Evolutionary conservation across 2,113 vertebrate genomes (phyloP), one percentile per base, ranked within the genome.

Genomic region (Mandrillus leucophaeus): DNA sequence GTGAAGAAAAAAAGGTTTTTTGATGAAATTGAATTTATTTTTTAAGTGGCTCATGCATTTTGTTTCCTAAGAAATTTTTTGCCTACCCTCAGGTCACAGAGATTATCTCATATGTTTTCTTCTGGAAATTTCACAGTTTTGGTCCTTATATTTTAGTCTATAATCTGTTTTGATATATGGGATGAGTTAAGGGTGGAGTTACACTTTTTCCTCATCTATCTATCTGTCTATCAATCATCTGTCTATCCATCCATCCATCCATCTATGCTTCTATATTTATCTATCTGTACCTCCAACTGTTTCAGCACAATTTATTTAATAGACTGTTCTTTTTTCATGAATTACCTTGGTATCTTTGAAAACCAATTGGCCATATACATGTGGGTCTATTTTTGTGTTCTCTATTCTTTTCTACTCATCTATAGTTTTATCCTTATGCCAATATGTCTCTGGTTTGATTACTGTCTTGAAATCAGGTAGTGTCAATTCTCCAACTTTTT

Each of bases 11-110:
- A 18, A 82, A 30, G 32, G 6, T 68, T 88, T 96, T 59, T 35
- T 92, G 35, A 50, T 90, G 18, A 88, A 92, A 9, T 50, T 20
- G 25, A 82, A 87, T 81, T 91, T 75, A 23, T n/a, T 85, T 35
- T 91, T 92, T 72, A 85, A 92, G 80, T 40, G 38, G 14, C 32
- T 85, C 12, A 13, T 89, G 32, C 20, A 50, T 93, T 96, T 92
- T 88, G 70, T 79, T 18, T 40, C 48, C 64, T 95, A 50, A 78
- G 80, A 68, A 82, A 86, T 82, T 12, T 64, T 64, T 96, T 90
- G n/a, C 8, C 35, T 45, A 92, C 18, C 20, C 13, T 75, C 40
- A 73, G 27, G 66, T 85, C 72, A 76, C 61, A 80, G 18, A 75
- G 73, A 57, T 80, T 70, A 45, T 83, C 23, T 83, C 20, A 23